Evolutionary conservation across 2,888 invertebrate species (phyloP).

Genomic region (Drosophila multiciliata): DNA sequence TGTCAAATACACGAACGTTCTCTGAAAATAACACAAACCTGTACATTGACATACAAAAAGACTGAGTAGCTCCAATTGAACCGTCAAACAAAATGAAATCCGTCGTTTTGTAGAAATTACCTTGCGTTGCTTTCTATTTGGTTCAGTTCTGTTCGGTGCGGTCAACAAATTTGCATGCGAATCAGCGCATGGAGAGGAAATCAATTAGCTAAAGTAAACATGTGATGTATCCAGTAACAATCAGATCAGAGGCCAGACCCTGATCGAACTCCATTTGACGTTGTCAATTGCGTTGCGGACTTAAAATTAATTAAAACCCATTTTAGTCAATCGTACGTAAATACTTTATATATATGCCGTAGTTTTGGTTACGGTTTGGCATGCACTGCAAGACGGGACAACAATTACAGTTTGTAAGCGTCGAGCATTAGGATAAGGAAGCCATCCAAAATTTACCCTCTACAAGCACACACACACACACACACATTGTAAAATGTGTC

Average conservation of each 20-base stretch:
- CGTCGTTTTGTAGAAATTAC: conserved; percentile 14
- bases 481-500: conserved; percentile 31
- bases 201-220: conserved; percentile 77
- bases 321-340: conserved; percentile 29
- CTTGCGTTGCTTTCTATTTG: conserved; percentile 36
- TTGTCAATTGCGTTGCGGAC: conserved; percentile 60
- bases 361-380: conserved; percentile 39
- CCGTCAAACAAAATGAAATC: conserved; percentile 40
- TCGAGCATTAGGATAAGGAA: conserved; percentile 29
- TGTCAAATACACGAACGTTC: conserved; percentile 1
- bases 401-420: conserved; percentile 68
- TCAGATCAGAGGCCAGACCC: conserved; percentile 41
- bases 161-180: conserved; percentile 67
- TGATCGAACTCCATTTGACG: conserved; percentile 30
- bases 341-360: background rate
- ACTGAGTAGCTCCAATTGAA: conserved; percentile 26
- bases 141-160: conserved; percentile 17
- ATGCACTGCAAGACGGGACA: conserved; percentile 38
- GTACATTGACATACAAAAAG: background rate
- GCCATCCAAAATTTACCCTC: conserved; percentile 45
- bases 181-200: conserved; percentile 76
- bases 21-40: background rate
- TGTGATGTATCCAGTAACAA: conserved; percentile 51
- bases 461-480: conserved; percentile 20
- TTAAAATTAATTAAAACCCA: conserved; percentile 75